These are phyloP conservation scores for Cephalotes varians DNA, from an alignment of 2,888 invertebrate genomes.

Conservation along the genomic window DNA sequence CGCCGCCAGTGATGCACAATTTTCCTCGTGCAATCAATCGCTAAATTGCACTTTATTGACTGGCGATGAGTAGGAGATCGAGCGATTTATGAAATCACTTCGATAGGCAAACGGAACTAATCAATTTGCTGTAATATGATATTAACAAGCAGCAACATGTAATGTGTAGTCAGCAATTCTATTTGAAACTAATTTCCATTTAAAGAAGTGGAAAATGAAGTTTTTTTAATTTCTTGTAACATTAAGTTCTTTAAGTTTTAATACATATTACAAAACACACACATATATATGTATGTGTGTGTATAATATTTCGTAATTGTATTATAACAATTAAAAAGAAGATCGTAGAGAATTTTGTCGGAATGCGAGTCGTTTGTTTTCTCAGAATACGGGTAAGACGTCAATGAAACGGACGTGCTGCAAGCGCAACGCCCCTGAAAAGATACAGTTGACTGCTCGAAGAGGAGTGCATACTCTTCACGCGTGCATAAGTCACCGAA, in stretches of 20 bases:
- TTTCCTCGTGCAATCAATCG: slow-evolving; percentile 8
- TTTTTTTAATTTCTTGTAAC: not conserved
- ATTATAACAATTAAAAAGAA: not conserved
- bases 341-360: too few relatives aligned
- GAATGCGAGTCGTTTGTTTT: slow-evolving; percentile 8
- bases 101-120: slow-evolving; percentile 6
- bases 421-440: slow-evolving; percentile 24
- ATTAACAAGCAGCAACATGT: not conserved
- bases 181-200: not conserved
- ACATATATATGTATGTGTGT: too few relatives aligned
- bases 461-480: slow-evolving; percentile 28
- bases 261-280: not conserved
- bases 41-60: slow-evolving; percentile 19
- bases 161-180: not conserved
- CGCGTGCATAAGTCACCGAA: slow-evolving; percentile 22
- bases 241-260: not conserved
- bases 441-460: slow-evolving; percentile 33
- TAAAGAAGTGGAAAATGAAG: not conserved
- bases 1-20: slow-evolving; percentile 34
- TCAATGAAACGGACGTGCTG: slow-evolving; percentile 26
- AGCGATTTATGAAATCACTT: slow-evolving; percentile 2
- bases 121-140: slow-evolving; percentile 2
- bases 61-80: not conserved
- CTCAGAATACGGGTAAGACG: slow-evolving; percentile 11
- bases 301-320: too few relatives aligned